Conservation (phyloP, 1,140 invertebrate genomes). For the Leucophenga varia region DNA sequence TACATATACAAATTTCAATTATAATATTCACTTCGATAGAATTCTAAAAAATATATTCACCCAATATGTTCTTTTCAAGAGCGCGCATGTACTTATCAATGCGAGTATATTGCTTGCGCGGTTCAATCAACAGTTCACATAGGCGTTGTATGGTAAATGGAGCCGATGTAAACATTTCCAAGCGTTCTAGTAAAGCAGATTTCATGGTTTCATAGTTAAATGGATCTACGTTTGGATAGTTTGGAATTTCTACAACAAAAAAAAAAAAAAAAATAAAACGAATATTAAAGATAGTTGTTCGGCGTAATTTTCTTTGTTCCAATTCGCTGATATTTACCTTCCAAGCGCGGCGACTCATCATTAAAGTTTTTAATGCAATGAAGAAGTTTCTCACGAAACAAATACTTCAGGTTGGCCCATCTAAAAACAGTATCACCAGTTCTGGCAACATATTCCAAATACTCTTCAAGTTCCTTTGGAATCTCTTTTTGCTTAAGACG, state of each 20-base stretch:
- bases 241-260: constrained; percentile 63
- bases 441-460: constrained; percentile 86
- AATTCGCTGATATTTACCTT: constrained; percentile 44
- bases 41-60: constrained; percentile 16
- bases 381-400: constrained; percentile 85
- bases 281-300: background rate
- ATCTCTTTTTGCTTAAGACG: constrained; percentile 77
- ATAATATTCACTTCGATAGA: background rate
- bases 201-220: constrained; percentile 91
- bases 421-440: constrained; percentile 93
- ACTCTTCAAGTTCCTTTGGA: constrained; percentile 87
- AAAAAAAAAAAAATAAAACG: background rate
- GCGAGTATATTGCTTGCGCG: constrained; percentile 91
- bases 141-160: constrained; percentile 96
- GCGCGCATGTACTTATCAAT: constrained; percentile 96
- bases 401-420: constrained; percentile 83
- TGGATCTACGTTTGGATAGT: constrained; percentile 85
- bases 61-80: constrained; percentile 88
- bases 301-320: too few relatives aligned
- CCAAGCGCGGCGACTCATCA: constrained; percentile 72
- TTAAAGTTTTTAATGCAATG: constrained; percentile 85
- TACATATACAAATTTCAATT: background rate
- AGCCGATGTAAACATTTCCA: constrained; percentile 83
- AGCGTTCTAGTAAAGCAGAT: constrained; percentile 75
- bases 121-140: constrained; percentile 87